Conservation (phyloP, 2,888 invertebrate species). For the Tetragonisca angustula region DNA sequence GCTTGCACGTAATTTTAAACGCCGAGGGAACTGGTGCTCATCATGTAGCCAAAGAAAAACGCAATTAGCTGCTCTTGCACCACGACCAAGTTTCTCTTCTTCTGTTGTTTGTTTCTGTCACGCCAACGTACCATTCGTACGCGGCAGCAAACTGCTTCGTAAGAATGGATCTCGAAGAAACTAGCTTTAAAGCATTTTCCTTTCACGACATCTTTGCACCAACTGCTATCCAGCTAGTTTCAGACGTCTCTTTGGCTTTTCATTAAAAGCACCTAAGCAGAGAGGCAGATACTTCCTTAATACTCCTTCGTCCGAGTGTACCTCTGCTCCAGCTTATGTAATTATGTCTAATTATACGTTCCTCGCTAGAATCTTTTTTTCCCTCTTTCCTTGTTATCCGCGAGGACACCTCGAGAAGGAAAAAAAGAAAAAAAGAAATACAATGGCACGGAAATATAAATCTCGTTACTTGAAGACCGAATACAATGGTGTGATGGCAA, state of each 20-base stretch:
- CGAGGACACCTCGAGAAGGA: neutral
- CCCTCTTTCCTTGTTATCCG: neutral
- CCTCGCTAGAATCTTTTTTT: neutral
- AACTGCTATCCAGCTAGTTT: too few relatives aligned
- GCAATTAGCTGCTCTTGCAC: slow-evolving; percentile 47
- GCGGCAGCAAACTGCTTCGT: slow-evolving; percentile 41
- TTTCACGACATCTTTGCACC: neutral
- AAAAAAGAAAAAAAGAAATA: neutral
- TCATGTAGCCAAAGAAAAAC: slow-evolving; percentile 38
- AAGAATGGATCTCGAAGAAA: slow-evolving; percentile 26
- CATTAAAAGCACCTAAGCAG: neutral
- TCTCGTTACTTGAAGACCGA: neutral
- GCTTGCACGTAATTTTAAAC: slow-evolving; percentile 44
- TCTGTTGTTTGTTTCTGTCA: slow-evolving; percentile 24
- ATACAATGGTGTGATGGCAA: too few relatives aligned
- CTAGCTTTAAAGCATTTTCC: slow-evolving; percentile 26
- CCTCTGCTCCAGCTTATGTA: neutral
- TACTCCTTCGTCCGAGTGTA: neutral
- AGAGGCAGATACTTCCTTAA: neutral
- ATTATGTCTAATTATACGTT: neutral
- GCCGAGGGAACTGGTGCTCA: slow-evolving; percentile 37
- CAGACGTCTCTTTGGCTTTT: neutral
- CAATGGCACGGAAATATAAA: neutral
- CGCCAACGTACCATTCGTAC: slow-evolving; percentile 20
- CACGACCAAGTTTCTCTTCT: slow-evolving; percentile 16